Evolutionary conservation across 2,888 invertebrate genomes (phyloP).

Genomic region (Chorisops tibialis): DNA sequence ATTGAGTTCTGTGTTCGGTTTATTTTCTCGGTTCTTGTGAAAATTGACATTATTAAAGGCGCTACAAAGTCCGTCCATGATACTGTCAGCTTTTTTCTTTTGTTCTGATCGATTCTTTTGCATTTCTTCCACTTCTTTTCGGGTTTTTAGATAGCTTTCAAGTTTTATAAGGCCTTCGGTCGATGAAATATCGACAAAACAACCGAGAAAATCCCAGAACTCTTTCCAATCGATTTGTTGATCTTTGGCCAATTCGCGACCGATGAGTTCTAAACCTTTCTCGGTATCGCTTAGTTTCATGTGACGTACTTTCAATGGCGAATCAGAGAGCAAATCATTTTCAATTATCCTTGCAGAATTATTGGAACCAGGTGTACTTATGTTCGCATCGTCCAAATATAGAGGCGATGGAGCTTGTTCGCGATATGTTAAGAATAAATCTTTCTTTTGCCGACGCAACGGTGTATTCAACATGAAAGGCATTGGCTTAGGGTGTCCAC

Average conservation of each 20-base stretch:
- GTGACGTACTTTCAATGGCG: slow-evolving; percentile 47
- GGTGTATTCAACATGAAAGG: slow-evolving; percentile 20
- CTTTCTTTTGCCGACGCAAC: slow-evolving; percentile 35
- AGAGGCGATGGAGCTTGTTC: slow-evolving; percentile 38
- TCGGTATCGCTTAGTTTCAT: slow-evolving; percentile 68
- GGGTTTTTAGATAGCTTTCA: slow-evolving; percentile 65
- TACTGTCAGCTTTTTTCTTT: slow-evolving; percentile 34
- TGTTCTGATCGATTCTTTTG: slow-evolving; percentile 28
- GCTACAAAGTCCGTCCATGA: slow-evolving; percentile 38
- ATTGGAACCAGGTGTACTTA: slow-evolving; percentile 4
- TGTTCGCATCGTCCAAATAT: slow-evolving; percentile 30
- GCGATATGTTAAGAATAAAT: slow-evolving; percentile 43
- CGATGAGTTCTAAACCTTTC: slow-evolving; percentile 85
- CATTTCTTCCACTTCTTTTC: slow-evolving; percentile 17
- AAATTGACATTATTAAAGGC: slow-evolving; percentile 36
- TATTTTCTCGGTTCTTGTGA: slow-evolving; percentile 22
- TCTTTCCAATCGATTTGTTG: slow-evolving; percentile 81
- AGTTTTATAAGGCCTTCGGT: slow-evolving; percentile 69
- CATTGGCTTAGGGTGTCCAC: background rate
- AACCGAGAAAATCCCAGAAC: slow-evolving; percentile 87
- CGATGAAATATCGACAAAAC: slow-evolving; percentile 73
- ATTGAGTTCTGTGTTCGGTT: background rate
- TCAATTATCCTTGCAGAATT: slow-evolving; percentile 10
- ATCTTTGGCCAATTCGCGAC: slow-evolving; percentile 67
- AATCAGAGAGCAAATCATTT: slow-evolving; percentile 34